Base-by-base conservation (phyloP, 2,888 invertebrate genomes). In the Gastracanthus pulcherrimus region DNA sequence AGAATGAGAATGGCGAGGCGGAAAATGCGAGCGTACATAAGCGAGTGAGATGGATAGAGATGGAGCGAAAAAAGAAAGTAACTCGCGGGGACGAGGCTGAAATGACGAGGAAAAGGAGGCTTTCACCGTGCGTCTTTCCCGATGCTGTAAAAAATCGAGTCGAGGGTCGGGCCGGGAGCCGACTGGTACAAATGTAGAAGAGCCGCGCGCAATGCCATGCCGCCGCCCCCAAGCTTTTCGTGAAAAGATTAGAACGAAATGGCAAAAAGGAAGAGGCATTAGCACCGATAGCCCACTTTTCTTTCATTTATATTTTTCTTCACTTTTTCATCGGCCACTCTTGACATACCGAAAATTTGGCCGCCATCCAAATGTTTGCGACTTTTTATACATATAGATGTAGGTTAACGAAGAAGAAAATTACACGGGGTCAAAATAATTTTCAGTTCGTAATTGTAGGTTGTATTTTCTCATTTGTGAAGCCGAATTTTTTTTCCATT, bases 41-140 rank as follows among this genome's bases (percentile, higher is more conserved):
- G 62, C 62, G 45, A 23, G 23, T 11, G 26, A 74, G 36, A 55
- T 51, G 16, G 66, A 29, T 9, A 16, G 31, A 48, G 45, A 51
- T 7, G 11, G 11, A 7, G 48, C 3, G 70, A 26, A 45, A 72
- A 26, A 34, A 41, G 36, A 16, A 36, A 48, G 26, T 0, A 16
- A 16, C n/a, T 29, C 3, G n/a, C 19, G 34, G 36, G 41, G 19
- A n/a, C 26, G 26, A 16, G 38, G 9, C 62, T 45, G 48, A 74
- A 48, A 74, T 62, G 62, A 74, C 45, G 62, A 13, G 62, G 26
- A 74, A 62, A 74, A 62, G 45, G 23, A 48, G 72, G 70, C 23
- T 60, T 60, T 29, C 41, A 23, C 16, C 26, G n/a, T n/a, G n/a
- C n/a, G 72, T 60, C 34, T 71, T 2, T 34, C 5, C 2, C 55